phyloP scores from a whole-genome alignment of 2,888 invertebrate genomes.

The Folsomia candida region DNA sequence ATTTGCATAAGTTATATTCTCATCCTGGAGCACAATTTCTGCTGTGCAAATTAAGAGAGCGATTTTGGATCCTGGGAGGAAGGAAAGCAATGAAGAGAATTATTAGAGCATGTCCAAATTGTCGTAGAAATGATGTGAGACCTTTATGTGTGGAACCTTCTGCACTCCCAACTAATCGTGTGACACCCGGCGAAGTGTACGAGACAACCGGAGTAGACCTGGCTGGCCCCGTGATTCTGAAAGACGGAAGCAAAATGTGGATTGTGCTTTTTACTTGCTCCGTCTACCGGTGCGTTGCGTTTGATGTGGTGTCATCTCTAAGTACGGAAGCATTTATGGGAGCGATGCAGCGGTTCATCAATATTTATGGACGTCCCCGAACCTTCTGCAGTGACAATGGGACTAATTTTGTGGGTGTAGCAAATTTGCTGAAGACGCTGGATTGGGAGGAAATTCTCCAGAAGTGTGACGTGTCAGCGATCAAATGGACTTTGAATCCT shows the following conservation, averaged over 20 bases:
- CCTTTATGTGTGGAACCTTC: not conserved
- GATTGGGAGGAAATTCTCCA: no score
- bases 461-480: no score
- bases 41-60: no score
- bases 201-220: not conserved
- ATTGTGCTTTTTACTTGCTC: not conserved
- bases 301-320: not conserved
- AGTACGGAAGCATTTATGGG: not conserved
- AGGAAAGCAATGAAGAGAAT: not conserved
- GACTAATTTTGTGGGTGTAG: slow-evolving; percentile 45
- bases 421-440: no score
- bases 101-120: not conserved
- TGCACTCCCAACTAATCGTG: not conserved
- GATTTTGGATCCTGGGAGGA: not conserved
- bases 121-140: not conserved
- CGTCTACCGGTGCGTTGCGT: not conserved
- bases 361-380: not conserved
- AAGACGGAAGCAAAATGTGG: not conserved
- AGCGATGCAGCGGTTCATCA: not conserved
- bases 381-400: slow-evolving; percentile 51
- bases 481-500: slow-evolving; percentile 50
- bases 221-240: no score
- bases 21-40: not conserved
- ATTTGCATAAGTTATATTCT: not conserved
- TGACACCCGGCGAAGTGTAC: not conserved